Conservation (phyloP, 2,113 vertebrate genomes). For the Myrmophylax atrothorax region DNA sequence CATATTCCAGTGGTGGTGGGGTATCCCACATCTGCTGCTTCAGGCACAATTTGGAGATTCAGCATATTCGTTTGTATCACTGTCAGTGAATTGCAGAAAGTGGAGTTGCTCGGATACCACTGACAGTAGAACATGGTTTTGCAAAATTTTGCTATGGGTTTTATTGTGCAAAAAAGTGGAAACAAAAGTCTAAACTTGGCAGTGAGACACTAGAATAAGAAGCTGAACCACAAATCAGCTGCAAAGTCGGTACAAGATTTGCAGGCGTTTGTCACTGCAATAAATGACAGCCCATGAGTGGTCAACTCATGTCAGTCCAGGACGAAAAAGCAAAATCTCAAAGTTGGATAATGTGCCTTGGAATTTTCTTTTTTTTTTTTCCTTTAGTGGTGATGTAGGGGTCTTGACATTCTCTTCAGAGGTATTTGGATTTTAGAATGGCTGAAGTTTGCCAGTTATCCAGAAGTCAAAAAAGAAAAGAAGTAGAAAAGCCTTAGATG, state of each 20-base stretch:
- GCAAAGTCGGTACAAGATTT: neutral
- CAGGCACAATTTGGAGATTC: neutral
- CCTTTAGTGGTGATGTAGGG: neutral
- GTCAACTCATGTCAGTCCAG: neutral
- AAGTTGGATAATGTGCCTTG: neutral
- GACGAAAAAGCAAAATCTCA: neutral
- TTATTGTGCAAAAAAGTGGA: neutral
- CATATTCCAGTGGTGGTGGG: neutral
- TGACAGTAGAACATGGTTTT: neutral
- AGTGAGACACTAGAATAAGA: neutral
- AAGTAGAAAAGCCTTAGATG: constrained; percentile 43
- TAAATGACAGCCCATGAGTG: neutral
- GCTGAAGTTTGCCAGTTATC: constrained; percentile 30
- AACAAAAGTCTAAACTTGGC: neutral
- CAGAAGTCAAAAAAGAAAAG: neutral
- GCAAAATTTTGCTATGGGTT: neutral
- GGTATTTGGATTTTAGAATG: constrained; percentile 35
- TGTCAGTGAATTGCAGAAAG: neutral
- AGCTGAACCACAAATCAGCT: neutral
- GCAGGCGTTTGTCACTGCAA: neutral
- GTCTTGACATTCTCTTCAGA: neutral
- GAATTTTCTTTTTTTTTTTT: neutral
- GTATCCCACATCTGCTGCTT: neutral
- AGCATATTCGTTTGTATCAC: neutral
- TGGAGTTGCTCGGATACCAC: neutral